Percentiles rank a stretch among this genome's conserved stretches.
phyloP scores from a whole-genome alignment of 2,113 vertebrate species.

The Bathybates hornii region DNA sequence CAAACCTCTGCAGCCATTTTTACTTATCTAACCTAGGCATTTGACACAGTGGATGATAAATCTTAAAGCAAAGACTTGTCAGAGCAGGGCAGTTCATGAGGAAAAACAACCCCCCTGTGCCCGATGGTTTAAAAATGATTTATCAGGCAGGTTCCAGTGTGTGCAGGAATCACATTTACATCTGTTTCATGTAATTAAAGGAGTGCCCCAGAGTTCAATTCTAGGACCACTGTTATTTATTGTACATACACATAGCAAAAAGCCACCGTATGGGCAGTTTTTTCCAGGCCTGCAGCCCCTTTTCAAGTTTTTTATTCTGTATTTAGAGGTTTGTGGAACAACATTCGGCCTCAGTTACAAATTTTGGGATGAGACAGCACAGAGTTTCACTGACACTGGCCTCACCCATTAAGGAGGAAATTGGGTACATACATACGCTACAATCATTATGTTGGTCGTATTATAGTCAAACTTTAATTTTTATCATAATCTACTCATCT shows the following conservation, averaged over 20 bases:
- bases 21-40: neutral
- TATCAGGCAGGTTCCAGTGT: neutral
- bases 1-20: neutral
- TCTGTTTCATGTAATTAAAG: neutral
- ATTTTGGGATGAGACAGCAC: neutral
- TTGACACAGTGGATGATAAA: neutral
- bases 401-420: neutral
- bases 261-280: neutral
- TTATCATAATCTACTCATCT: neutral
- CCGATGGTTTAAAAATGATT: neutral
- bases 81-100: neutral
- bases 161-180: neutral
- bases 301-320: neutral
- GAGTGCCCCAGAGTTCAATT: neutral
- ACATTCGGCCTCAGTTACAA: neutral
- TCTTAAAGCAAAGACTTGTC: neutral
- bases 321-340: neutral
- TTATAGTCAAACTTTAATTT: neutral
- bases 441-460: neutral
- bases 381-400: neutral
- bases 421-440: neutral
- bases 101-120: neutral
- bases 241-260: neutral
- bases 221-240: neutral
- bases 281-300: neutral